phyloP scores from a whole-genome alignment of 1,140 invertebrate genomes.

The Aphidius gifuensis region DNA sequence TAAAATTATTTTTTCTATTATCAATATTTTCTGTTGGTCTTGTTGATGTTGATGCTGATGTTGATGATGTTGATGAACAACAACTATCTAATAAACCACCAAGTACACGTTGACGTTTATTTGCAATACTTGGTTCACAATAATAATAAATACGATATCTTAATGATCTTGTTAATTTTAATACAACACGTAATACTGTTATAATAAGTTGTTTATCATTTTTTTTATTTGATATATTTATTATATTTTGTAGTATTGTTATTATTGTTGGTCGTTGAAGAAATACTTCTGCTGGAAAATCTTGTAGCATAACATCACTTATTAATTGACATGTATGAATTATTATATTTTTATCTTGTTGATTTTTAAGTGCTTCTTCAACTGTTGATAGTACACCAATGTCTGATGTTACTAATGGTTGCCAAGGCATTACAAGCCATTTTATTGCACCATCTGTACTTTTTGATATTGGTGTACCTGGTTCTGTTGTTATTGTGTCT shows the following conservation, averaged over 20 bases:
- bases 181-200: slow-evolving; percentile 47
- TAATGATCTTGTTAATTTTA: slow-evolving; percentile 52
- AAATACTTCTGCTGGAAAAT: slow-evolving; percentile 70
- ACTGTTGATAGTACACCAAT: slow-evolving; percentile 56
- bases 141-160: slow-evolving; percentile 53
- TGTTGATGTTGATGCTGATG: slow-evolving; percentile 27
- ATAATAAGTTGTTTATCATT: slow-evolving; percentile 30
- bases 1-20: not conserved
- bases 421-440: slow-evolving; percentile 59
- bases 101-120: slow-evolving; percentile 50
- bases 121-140: slow-evolving; percentile 53
- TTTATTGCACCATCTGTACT: slow-evolving; percentile 11
- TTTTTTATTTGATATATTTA: slow-evolving; percentile 31
- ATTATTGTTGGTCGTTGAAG: slow-evolving; percentile 64
- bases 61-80: slow-evolving; percentile 26
- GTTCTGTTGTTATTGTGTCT: not conserved
- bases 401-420: slow-evolving; percentile 57
- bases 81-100: slow-evolving; percentile 12
- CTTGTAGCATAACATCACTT: slow-evolving; percentile 63
- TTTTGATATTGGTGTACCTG: slow-evolving; percentile 9
- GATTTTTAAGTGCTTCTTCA: slow-evolving; percentile 55
- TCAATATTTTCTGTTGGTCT: not conserved
- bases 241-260: slow-evolving; percentile 35
- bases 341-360: slow-evolving; percentile 46
- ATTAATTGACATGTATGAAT: slow-evolving; percentile 63